These are phyloP conservation scores for Meteorus sp. DNA, from an alignment of 1,140 invertebrate species.

Conservation along the genomic window DNA sequence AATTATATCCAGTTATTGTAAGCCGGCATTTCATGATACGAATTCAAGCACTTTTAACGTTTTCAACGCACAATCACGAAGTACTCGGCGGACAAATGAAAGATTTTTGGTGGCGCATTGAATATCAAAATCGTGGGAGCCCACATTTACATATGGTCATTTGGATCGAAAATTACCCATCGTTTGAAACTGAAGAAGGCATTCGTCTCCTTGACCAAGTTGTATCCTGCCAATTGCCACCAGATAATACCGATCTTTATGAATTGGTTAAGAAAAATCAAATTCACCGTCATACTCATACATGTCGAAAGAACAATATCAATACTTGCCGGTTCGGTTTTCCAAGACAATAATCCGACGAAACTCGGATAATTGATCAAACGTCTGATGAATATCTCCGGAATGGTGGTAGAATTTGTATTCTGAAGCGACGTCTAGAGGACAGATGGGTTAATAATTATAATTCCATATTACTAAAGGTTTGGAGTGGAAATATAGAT, in stretches of 20 bases:
- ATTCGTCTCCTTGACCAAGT: constrained; percentile 30
- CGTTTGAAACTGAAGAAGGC: constrained; percentile 39
- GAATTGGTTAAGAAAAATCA: constrained; percentile 20
- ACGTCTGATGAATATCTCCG: constrained; percentile 31
- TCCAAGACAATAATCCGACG: constrained; percentile 24
- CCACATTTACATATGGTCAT: constrained; percentile 53
- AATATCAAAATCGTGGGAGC: constrained; percentile 55
- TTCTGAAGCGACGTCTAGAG: constrained; percentile 25
- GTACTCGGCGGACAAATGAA: constrained; percentile 24
- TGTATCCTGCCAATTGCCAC: constrained; percentile 21
- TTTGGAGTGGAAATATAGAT: constrained; percentile 46
- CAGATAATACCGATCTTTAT: constrained; percentile 31
- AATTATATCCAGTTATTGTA: constrained; percentile 42
- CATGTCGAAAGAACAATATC: constrained; percentile 28
- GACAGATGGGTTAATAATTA: constrained; percentile 41
- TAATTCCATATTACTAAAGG: constrained; percentile 34
- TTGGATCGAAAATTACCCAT: constrained; percentile 50
- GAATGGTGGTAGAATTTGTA: constrained; percentile 31
- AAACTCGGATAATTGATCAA: constrained; percentile 26
- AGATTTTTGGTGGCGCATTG: constrained; percentile 43
- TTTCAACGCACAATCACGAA: constrained; percentile 23
- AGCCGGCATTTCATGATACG: constrained; percentile 46
- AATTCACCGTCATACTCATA: constrained; percentile 28
- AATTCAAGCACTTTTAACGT: constrained; percentile 45
- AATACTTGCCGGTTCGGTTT: constrained; percentile 28